Base-by-base conservation (phyloP, 2,888 invertebrate species). In the Cepaea hortensis region DNA sequence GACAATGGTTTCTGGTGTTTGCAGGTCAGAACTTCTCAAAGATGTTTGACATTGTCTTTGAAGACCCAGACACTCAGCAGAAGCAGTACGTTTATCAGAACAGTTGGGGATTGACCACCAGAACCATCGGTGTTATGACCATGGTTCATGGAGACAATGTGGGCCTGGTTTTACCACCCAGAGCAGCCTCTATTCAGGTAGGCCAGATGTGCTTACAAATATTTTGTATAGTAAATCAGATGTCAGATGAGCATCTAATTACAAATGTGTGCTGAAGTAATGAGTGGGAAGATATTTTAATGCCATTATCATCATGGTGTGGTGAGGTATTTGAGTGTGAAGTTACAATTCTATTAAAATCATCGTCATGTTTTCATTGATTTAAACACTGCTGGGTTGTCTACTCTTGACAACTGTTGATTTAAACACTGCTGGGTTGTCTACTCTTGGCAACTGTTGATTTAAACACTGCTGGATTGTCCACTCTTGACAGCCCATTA, bases 71-170 rank as follows among this genome's bases (percentile, higher is more conserved):
- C 91, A 97, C 94, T 3, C 94, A 97, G 90, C 96, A 97, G 91
- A 97, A 95, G 89, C 85, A 91, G 72, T 95, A 96, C 93, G 98
- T 98, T 3, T 98, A 96, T 95, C 99, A 99, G 95, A 99, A 99
- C 95, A 99, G 99, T 0, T 99, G 99, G 99, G 99, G 99, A 3
- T 93, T 99, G 81, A 99, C 99, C 0, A 99, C 99, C 0, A 96
- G 99, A 90, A 98, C 99, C 5, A 99, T 99, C 90, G 98, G 97
- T 95, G 96, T 96, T 15, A 95, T 96, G 95, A 95, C 95, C 61
- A 96, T 96, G 96, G 94, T 99, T 0, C 99, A 99, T 95, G 98
- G 98, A 0, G 99, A 99, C 94, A 98, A 99, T 94, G 97, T 97
- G 92, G 99, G 99, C 0, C 95, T 99, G 35, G 98, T 99, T 0